These are phyloP conservation scores for Saturnia pavonia DNA, from an alignment of 2,888 invertebrate species.

Conservation along the genomic window DNA sequence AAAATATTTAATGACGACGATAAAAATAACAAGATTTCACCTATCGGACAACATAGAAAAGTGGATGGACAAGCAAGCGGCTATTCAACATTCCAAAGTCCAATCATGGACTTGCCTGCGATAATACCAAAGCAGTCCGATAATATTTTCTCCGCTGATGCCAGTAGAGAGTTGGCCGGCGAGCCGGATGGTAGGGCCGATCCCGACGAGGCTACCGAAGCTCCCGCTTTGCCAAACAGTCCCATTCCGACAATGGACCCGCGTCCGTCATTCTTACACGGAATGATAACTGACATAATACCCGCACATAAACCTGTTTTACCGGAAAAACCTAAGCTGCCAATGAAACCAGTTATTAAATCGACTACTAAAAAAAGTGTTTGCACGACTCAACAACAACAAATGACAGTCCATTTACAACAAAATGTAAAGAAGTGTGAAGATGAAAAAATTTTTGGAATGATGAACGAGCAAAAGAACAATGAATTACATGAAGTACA, in stretches of 20 bases:
- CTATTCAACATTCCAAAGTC: constrained; percentile 76
- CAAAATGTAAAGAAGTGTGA: constrained; percentile 67
- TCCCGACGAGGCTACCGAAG: constrained; percentile 86
- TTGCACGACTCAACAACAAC: constrained; percentile 66
- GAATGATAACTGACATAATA: constrained; percentile 78
- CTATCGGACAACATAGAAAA: constrained; percentile 70
- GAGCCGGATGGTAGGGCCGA: constrained; percentile 94
- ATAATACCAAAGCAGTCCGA: constrained; percentile 72
- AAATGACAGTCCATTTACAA: constrained; percentile 79
- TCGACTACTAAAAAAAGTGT: constrained; percentile 67
- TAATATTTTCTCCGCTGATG: constrained; percentile 76
- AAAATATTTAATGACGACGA: constrained; percentile 75
- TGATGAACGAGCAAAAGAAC: constrained; percentile 61
- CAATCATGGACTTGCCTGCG: constrained; percentile 74
- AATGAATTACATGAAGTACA: constrained; percentile 64
- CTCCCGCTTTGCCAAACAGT: constrained; percentile 86
- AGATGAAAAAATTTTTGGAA: constrained; percentile 52
- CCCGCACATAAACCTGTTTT: constrained; percentile 82
- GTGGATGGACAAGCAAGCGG: constrained; percentile 72
- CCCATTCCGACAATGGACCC: constrained; percentile 84
- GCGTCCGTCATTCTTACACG: constrained; percentile 88
- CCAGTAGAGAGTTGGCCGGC: constrained; percentile 90
- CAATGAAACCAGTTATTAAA: constrained; percentile 82
- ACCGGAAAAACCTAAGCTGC: constrained; percentile 86
- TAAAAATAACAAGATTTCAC: constrained; percentile 71